A percentile compares a stretch with the other conserved stretches of the same genome.
phyloP scores from a whole-genome alignment of 2,113 vertebrate genomes.

The Calidris pugnax region DNA sequence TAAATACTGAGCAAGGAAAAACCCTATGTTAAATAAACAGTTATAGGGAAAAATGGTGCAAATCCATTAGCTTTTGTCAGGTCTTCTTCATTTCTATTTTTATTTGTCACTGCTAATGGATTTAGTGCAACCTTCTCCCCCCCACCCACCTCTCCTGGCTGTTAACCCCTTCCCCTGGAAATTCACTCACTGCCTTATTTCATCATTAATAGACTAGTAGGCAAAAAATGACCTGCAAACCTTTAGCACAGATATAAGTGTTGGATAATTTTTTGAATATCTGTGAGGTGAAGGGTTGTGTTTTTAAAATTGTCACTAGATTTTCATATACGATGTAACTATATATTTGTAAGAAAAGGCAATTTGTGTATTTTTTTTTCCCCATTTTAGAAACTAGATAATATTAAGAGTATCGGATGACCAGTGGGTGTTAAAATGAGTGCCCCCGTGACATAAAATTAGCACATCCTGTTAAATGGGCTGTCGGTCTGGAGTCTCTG shows the following conservation, averaged over 20 bases:
- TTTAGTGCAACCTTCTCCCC: background rate
- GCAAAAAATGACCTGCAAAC: background rate
- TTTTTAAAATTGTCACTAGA: background rate
- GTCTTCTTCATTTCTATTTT: background rate
- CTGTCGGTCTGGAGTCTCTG: background rate
- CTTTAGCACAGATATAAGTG: background rate
- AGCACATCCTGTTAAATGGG: background rate
- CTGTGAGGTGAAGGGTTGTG: background rate
- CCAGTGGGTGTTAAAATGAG: background rate
- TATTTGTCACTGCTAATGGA: slow-evolving; percentile 37
- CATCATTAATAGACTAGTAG: background rate
- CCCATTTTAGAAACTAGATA: background rate
- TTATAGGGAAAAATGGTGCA: background rate
- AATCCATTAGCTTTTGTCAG: slow-evolving; percentile 13
- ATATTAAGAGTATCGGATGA: background rate
- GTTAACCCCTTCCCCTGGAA: slow-evolving; percentile 43
- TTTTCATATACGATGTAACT: background rate
- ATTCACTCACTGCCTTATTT: background rate
- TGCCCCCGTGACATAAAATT: background rate
- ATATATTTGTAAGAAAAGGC: background rate
- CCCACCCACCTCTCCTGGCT: background rate
- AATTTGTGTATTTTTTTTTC: background rate
- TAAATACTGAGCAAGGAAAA: background rate
- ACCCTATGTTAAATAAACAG: background rate
- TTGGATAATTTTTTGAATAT: background rate